Conservation (phyloP, 2,113 vertebrate genomes). For the Grallaria varia region DNA sequence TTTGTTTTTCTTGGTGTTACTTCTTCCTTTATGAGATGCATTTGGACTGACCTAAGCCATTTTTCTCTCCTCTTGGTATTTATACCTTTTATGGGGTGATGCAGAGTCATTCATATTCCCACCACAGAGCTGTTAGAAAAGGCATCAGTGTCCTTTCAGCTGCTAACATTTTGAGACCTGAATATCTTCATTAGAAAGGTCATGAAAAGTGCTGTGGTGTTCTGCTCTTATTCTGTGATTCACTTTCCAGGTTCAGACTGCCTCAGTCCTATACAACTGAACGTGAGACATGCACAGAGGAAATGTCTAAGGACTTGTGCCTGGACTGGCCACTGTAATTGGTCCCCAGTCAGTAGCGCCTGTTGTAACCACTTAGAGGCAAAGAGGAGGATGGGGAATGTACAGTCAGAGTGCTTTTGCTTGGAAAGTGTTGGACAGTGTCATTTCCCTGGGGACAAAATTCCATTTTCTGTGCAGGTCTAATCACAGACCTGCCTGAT, state of each 20-base stretch:
- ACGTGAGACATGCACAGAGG: no score
- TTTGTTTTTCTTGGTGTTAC: neutral
- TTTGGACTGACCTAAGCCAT: neutral
- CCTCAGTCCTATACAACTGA: neutral
- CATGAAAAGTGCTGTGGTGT: neutral
- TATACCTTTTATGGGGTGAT: neutral
- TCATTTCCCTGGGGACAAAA: neutral
- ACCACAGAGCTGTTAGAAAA: neutral
- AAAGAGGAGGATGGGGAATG: neutral
- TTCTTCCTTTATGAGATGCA: neutral
- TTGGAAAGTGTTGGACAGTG: neutral
- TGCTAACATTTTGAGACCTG: conserved; percentile 4
- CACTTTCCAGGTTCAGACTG: neutral
- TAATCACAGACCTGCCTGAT: conserved; percentile 37
- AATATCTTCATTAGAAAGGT: conserved; percentile 16
- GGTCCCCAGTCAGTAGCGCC: neutral
- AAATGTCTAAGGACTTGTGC: neutral
- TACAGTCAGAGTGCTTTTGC: neutral
- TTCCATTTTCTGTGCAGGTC: conserved; percentile 14
- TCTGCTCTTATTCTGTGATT: neutral
- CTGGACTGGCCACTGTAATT: neutral
- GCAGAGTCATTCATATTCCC: conserved; percentile 11
- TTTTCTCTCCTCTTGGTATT: neutral
- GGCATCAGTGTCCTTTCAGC: neutral
- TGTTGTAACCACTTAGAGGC: neutral